Base-by-base conservation (phyloP, 1,140 invertebrate species). In the Triops cancriformis region DNA sequence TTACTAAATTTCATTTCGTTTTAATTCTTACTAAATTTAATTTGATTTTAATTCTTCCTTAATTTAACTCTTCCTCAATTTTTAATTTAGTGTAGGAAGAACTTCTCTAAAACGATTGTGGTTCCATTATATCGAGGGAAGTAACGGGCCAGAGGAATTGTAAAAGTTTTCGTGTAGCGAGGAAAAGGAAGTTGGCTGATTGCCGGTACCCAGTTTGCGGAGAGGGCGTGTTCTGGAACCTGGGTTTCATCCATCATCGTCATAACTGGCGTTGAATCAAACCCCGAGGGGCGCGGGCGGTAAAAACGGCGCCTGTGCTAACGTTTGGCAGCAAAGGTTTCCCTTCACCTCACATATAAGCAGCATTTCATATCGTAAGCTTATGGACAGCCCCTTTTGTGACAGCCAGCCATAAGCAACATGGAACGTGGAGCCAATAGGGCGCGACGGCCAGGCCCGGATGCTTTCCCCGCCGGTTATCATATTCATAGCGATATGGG, bases 401-500 rank as follows among this genome's bases (percentile, higher is more conserved):
- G 51, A 64, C 51, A 64, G 10, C 51, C 51, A 64, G 14, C 51
- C 51, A 64, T 64, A 64, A 64, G 51, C 51, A 64, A 64, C 51
- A 64, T 64, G 51, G 51, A 64, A 64, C 51, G 51, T 64, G 51
- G 10, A 64, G n/a, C 51, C 51, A 64, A 64, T 64, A 23, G 51
- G 0, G 51, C 51, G 51, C 51, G 51, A 64, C 51, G 31, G 31
- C 2, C 9, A 5, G 2, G 18, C 7, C 14, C 23, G 51, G 51
- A 64, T 64, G 51, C 51, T 64, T n/a, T 23, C 51, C 51, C 51
- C 31, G 31, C 18, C 51, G n/a, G 51, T 64, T 64, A 64, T 64
- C 51, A 64, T 64, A 64, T 64, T 23, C 51, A 64, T 64, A 64
- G 51, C n/a, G 51, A 64, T 64, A 64, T 64, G 51, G 51, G 51